phyloP scores from a whole-genome alignment of 2,113 vertebrate genomes.

The Hydrolagus affinis region DNA sequence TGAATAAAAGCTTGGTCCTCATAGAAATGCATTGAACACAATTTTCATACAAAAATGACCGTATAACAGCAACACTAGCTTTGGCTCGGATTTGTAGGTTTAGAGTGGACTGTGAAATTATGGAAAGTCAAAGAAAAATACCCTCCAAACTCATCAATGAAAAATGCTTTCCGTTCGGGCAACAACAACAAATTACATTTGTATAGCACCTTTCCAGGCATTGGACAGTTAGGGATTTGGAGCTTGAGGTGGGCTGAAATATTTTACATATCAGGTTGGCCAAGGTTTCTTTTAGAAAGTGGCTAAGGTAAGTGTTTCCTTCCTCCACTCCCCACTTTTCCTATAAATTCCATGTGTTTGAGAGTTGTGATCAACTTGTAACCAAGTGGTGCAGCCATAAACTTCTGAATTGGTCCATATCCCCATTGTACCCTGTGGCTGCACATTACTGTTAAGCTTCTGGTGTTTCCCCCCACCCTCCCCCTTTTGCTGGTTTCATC shows the following conservation, averaged over 20 bases:
- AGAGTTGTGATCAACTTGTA: too few species aligned
- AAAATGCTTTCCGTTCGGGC: neutral
- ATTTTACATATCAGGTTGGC: too few species aligned
- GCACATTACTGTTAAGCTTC: too few species aligned
- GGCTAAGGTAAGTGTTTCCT: neutral
- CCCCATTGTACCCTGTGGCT: too few species aligned
- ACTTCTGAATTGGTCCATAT: too few species aligned
- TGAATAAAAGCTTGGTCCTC: neutral
- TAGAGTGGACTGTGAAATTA: neutral
- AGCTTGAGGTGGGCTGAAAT: too few species aligned
- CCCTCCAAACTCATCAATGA: neutral
- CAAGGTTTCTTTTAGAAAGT: too few species aligned
- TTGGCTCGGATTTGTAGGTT: neutral
- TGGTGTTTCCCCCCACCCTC: neutral
- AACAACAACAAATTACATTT: too few species aligned
- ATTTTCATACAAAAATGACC: neutral
- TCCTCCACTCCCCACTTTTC: neutral
- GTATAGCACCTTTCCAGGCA: too few species aligned
- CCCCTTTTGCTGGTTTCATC: neutral
- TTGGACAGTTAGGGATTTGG: too few species aligned
- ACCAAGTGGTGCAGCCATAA: too few species aligned
- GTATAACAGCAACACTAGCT: neutral
- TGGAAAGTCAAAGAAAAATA: neutral
- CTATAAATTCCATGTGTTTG: too few species aligned
- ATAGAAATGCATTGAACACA: neutral